Base-by-base conservation (phyloP, 37 sponge, comb jelly and placozoan genomes). In the Dysidea cf. avara region DNA sequence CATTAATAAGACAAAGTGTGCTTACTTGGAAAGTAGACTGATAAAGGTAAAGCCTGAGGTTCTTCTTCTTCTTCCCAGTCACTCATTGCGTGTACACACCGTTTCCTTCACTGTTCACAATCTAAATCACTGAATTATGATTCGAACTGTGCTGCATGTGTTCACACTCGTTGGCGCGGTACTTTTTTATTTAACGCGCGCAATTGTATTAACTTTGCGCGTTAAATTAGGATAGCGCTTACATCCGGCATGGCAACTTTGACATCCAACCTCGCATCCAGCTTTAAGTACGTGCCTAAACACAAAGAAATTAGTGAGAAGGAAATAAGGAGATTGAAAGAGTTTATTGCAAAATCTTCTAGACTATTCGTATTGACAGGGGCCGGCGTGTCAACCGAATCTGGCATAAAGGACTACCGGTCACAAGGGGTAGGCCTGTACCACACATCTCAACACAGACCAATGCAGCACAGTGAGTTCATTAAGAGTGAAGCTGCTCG, bases 331-430 rank as follows among this genome's bases (percentile, higher is more conserved):
- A 21, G 31, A 16, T 46, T 95, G 54, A 72, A 95, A 61, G 25
- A 43, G 2, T 96, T 96, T 67, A 35, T 96, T 7, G 3, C 31
- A 14, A 64, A 36, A 5, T 78, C 90, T 18, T 37, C 60, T 39
- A 69, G 71, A 6, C 74, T 97, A 37, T 78, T 97, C 54, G 87
- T 91, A 7, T 33, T 97, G 58, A 94, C 95, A 30, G 99, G 99
- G 33, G 99, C 99, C 51, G 99, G 99, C 0, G 69, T 97, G 0
- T 92, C 93, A 22, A 97, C 99, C 1, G 99, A 93, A 64, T 89
- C 91, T 21, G 99, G 99, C 14, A 94, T 97, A 7, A 88, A 89
- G 49, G 99, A 97, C 79, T 97, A 97, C 49, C 82, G 99, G 9
- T 94, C 95, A 6, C 85, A 83, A 59, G 92, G 86, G 7, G 99